Evolutionary conservation across 2,113 vertebrate species (phyloP).

Genomic region (Microtus oregoni): DNA sequence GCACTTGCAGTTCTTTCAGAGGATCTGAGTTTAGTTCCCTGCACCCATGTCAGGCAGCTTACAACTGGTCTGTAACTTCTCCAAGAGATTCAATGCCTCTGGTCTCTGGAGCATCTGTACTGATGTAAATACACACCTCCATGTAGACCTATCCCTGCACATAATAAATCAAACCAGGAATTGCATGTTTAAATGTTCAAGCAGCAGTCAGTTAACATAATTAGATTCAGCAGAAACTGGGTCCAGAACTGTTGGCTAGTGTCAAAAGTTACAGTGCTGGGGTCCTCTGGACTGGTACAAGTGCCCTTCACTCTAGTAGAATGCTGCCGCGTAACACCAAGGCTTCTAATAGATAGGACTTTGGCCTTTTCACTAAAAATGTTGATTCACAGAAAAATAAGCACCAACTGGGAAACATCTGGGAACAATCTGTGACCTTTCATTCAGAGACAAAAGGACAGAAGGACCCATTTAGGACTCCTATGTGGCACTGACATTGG

Average conservation of each 20-base stretch:
- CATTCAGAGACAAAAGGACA: not conserved
- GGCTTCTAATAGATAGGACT: not conserved
- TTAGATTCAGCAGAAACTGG: not conserved
- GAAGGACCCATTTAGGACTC: not conserved
- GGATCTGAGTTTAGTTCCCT: not conserved
- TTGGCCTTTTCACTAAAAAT: not conserved
- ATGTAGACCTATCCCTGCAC: not conserved
- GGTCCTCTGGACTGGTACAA: not conserved
- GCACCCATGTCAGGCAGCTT: not conserved
- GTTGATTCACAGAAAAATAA: not conserved
- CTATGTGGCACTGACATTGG: not conserved
- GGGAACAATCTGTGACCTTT: not conserved
- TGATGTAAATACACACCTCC: not conserved
- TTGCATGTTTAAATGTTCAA: not conserved
- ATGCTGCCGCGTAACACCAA: not conserved
- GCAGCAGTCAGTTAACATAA: not conserved
- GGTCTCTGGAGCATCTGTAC: not conserved
- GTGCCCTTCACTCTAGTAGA: not conserved
- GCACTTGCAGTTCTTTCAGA: not conserved
- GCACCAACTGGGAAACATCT: too few species aligned
- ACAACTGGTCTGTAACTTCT: not conserved
- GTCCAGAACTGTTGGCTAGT: not conserved
- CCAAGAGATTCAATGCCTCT: not conserved
- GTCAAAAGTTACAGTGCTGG: not conserved
- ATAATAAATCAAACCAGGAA: not conserved